Evolutionary conservation across 2,888 invertebrate genomes (phyloP), one percentile per base, ranked within the genome.

Genomic region (Alcis repandata): DNA sequence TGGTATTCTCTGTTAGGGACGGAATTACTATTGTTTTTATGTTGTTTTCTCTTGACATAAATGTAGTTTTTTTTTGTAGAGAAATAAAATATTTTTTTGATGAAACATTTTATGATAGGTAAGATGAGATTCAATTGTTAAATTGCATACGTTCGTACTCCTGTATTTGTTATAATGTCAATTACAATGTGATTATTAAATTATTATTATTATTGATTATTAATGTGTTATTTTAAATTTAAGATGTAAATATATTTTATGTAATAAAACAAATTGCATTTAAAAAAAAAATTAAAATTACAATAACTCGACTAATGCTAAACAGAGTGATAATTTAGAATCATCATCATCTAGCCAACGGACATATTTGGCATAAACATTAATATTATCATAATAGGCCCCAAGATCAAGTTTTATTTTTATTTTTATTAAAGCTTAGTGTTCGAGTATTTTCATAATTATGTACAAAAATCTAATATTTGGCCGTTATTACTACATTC

Each of bases 361-460:
- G 66, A 57, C 68, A 46, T 11, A 27, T 43, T 68, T 68, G 68
- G 64, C 64, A 40, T 64, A 48, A 54, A 53, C 22, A 59, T 56
- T 65, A 67, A 62, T 38, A 69, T 54, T 67, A 70, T 52, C 48
- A 19, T 64, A 56, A 59, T 72, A 72, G 72, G 70, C 72, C 72
- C 67, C 72, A 70, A 65, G 56, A 62, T 72, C 57, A 48, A 67
- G 45, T 67, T 52, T 52, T 63, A 57, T 63, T 67, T 72, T n/a
- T n/a, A n/a, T n/a, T n/a, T n/a, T n/a, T n/a, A n/a, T n/a, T 71
- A 73, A 73, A 71, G 73, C 73, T 73, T 73, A 71, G 38, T 63
- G 59, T 68, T 69, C 54, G 59, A 65, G 49, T 64, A 56, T 53
- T 46, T 63, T 58, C 11, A 15, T 62, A 15, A 66, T 11, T 67